Conservation (phyloP, 2,797 vertebrate species). For the Adrianichthys oophorus region DNA sequence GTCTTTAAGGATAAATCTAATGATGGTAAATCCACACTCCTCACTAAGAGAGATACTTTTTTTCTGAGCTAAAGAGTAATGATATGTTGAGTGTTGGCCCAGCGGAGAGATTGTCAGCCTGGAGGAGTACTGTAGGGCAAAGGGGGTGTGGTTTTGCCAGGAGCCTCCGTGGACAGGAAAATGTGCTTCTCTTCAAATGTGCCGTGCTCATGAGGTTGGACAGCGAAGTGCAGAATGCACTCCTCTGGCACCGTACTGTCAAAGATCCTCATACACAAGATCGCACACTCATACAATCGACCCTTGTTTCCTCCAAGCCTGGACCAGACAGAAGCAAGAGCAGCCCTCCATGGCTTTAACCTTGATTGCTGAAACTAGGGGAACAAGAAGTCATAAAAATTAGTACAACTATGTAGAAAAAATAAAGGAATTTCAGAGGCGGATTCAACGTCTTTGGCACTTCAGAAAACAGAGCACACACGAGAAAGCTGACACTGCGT, state of each 20-base stretch:
- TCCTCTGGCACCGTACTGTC: conserved; percentile 34
- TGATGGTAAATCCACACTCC: conserved; percentile 36
- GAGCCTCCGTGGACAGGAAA: conserved; percentile 37
- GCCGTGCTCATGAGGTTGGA: conserved; percentile 58
- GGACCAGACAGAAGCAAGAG: conserved; percentile 62
- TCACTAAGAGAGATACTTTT: conserved; percentile 38
- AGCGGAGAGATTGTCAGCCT: conserved; percentile 15
- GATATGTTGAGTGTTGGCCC: conserved; percentile 11
- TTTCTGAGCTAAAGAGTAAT: conserved; percentile 12
- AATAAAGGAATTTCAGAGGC: conserved; percentile 66
- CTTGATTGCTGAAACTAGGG: conserved; percentile 46
- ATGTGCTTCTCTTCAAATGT: conserved; percentile 65
- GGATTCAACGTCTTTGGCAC: conserved; percentile 75
- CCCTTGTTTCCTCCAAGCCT: conserved; percentile 37
- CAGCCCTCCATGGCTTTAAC: conserved; percentile 56
- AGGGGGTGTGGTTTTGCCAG: conserved; percentile 14
- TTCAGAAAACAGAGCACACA: conserved; percentile 58
- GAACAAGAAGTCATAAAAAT: conserved; percentile 45
- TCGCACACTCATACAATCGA: conserved; percentile 22
- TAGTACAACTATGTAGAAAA: conserved; percentile 66
- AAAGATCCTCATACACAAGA: conserved; percentile 28
- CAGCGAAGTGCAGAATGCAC: conserved; percentile 54
- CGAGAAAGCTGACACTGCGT: conserved; percentile 25
- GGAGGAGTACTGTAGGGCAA: conserved; percentile 17
- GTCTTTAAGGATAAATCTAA: conserved; percentile 33